phyloP scores from a whole-genome alignment of 2,113 vertebrate genomes.

The Spea multiplicata region DNA sequence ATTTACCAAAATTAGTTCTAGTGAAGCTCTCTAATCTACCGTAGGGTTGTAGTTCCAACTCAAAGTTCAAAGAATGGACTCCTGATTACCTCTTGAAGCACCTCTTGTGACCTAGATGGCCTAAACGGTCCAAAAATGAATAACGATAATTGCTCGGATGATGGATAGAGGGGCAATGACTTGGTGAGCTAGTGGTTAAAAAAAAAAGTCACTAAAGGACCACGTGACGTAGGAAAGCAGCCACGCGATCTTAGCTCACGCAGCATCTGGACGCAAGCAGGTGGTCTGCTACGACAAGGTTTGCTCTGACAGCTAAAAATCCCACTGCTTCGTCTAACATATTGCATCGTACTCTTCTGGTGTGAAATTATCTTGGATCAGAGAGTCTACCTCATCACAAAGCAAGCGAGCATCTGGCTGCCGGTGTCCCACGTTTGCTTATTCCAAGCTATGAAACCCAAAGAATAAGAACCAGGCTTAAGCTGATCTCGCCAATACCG shows the following conservation, averaged over 20 bases:
- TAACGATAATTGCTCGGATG: too few relatives aligned
- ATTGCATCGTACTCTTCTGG: constrained; percentile 40
- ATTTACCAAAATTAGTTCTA: too few relatives aligned
- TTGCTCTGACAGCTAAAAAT: constrained; percentile 44
- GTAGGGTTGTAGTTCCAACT: too few relatives aligned
- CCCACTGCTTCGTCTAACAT: constrained; percentile 44
- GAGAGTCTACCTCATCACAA: constrained; percentile 45
- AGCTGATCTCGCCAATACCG: constrained; percentile 9
- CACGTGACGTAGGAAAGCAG: neutral
- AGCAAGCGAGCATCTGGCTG: constrained; percentile 39
- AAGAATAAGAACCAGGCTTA: constrained; percentile 1
- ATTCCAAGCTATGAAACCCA: constrained; percentile 21
- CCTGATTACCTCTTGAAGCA: too few relatives aligned
- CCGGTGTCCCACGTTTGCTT: constrained; percentile 32
- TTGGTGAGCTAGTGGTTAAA: neutral
- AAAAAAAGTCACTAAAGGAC: neutral
- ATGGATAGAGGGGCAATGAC: too few relatives aligned
- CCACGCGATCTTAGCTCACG: neutral
- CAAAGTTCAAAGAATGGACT: too few relatives aligned
- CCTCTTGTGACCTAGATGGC: too few relatives aligned
- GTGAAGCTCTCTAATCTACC: too few relatives aligned
- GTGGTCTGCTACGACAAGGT: constrained; percentile 33
- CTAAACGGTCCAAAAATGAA: too few relatives aligned
- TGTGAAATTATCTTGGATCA: constrained; percentile 44
- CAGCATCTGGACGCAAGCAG: constrained; percentile 42